Evolutionary conservation across 2,888 invertebrate species (phyloP), one percentile per base, ranked within the genome.

Genomic region (Pandemis cinnamomeana): DNA sequence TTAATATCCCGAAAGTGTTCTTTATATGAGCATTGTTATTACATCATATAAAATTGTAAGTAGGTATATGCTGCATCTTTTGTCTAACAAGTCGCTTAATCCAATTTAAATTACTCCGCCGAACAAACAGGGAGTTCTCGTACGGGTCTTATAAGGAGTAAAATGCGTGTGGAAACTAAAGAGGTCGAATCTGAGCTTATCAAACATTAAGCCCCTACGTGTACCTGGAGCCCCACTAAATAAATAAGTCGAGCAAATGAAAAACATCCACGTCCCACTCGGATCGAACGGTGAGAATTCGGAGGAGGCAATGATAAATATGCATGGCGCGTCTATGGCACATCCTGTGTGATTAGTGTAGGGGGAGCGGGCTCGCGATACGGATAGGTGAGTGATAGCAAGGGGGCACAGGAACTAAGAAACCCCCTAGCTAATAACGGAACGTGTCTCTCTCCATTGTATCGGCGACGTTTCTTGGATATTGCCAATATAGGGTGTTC

Each of bases 321-420:
- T 94, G 94, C 94, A 93, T 92, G 91, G 89, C 92, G 90, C 93
- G 93, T 93, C 91, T 90, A 89, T 91, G 87, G 87, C 90, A 87
- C 92, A 91, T 92, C 92, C 93, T 93, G 92, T 86, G 93, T 94
- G 94, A 93, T 93, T 93, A 94, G 93, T 92, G 89, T 84, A 85
- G 86, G 88, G 88, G 88, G 88, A 84, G 76, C 75, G 81, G 81
- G 79, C 75, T 78, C 78, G 87, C 89, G 92, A 91, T 90, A 91
- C 91, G 88, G 90, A 90, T 91, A 92, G 92, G 92, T 94, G 93
- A 93, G 91, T 91, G 93, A 93, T 93, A 92, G 90, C 91, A 85
- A 88, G 90, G 92, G 92, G 89, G 90, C 83, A 84, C 81, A 84
- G 87, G 86, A 86, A 87, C 88, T 88, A 88, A 88, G 87, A 85